These are phyloP conservation scores for Cisticola juncidis DNA, from an alignment of 2,113 vertebrate species.

Conservation along the genomic window DNA sequence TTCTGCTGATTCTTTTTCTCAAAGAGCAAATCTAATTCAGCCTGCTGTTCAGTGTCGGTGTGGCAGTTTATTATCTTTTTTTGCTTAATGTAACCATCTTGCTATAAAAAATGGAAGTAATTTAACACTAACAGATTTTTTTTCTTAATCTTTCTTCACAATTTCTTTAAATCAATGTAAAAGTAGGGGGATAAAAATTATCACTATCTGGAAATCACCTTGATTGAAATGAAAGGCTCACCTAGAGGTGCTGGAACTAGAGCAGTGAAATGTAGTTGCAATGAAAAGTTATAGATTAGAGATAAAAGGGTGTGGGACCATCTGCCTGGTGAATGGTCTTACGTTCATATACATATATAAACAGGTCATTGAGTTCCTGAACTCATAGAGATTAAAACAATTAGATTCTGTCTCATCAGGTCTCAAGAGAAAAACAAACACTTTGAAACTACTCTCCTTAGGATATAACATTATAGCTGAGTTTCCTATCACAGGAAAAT, in stretches of 20 bases:
- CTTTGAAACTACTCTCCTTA: background rate
- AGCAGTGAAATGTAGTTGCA: background rate
- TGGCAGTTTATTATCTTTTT: background rate
- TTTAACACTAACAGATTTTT: background rate
- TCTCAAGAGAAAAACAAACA: background rate
- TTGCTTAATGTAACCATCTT: constrained; percentile 16
- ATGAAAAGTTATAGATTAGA: constrained; percentile 28
- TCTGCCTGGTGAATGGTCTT: background rate
- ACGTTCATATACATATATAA: background rate
- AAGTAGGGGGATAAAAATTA: background rate
- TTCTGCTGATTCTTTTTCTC: constrained; percentile 11
- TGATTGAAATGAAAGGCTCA: background rate
- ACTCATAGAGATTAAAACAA: constrained; percentile 1
- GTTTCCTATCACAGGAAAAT: background rate
- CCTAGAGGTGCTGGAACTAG: background rate
- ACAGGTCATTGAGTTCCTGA: constrained; percentile 13
- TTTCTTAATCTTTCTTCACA: background rate
- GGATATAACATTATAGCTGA: background rate
- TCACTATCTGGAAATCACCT: constrained; percentile 16
- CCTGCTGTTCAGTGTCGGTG: background rate
- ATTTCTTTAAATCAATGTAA: background rate
- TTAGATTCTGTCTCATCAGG: background rate
- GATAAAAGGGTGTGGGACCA: background rate
- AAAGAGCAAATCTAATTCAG: background rate
- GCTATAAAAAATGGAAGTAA: background rate